phyloP scores from a whole-genome alignment of 2,113 vertebrate genomes.

The Xenotilapia caudafasciata region DNA sequence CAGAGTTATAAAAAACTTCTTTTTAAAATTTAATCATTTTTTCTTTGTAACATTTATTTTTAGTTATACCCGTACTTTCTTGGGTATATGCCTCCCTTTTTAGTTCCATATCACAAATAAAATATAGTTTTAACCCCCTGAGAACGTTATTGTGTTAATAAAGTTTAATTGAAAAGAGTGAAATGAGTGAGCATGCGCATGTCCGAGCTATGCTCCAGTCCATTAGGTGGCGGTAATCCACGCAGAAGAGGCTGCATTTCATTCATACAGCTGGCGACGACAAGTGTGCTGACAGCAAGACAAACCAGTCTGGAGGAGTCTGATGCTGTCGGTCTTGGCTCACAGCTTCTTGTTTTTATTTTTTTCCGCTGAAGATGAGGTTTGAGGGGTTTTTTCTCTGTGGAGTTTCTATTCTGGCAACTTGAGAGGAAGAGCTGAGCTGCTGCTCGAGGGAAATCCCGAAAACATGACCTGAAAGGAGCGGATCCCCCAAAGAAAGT shows the following conservation, averaged over 20 bases:
- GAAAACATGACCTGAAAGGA: neutral
- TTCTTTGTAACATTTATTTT: neutral
- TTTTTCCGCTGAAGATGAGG: neutral
- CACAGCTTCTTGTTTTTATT: neutral
- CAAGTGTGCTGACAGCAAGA: neutral
- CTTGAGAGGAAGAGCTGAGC: neutral
- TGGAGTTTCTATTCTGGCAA: neutral
- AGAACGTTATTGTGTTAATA: neutral
- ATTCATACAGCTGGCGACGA: neutral
- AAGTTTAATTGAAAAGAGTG: neutral
- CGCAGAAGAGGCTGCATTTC: neutral
- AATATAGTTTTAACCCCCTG: neutral
- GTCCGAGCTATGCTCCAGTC: neutral
- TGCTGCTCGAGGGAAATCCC: neutral
- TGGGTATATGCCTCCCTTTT: neutral
- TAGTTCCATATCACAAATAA: neutral
- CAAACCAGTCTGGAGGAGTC: neutral
- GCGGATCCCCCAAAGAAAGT: neutral
- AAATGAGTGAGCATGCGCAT: neutral
- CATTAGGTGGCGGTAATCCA: neutral
- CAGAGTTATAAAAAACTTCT: neutral
- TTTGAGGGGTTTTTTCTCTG: fast-evolving
- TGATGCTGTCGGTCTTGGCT: neutral
- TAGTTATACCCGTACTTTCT: neutral
- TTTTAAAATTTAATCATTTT: neutral